These are phyloP conservation scores for Lacerta bilineata DNA, from an alignment of 2,797 vertebrate genomes.

Conservation along the genomic window DNA sequence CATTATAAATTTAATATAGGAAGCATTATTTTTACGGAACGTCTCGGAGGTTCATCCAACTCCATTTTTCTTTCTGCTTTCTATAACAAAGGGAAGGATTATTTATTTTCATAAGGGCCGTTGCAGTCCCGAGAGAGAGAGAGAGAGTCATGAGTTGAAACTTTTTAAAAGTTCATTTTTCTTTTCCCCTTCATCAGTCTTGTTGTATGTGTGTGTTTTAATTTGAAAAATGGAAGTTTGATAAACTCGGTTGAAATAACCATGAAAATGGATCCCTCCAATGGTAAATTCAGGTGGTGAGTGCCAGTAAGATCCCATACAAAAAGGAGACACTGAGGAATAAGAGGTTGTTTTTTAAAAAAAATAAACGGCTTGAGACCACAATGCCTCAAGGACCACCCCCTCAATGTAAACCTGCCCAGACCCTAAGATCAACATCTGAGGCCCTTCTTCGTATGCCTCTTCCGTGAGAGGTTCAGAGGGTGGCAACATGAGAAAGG, in stretches of 20 bases:
- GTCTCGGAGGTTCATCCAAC: not conserved
- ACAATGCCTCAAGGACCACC: too few species aligned
- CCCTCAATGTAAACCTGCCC: too few species aligned
- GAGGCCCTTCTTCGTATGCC: too few species aligned
- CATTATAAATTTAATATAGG: slow-evolving; percentile 31
- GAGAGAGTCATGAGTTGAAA: too few species aligned
- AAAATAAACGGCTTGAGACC: rapidly evolving
- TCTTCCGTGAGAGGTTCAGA: too few species aligned
- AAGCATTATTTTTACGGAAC: slow-evolving; percentile 28
- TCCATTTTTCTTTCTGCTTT: slow-evolving; percentile 20
- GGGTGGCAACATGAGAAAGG: too few species aligned
- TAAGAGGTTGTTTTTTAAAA: too few species aligned
- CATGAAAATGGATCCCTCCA: not conserved
- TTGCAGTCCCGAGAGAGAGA: not conserved
- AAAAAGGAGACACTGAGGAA: not conserved
- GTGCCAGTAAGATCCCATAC: not conserved
- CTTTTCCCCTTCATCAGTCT: not conserved
- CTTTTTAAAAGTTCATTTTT: too few species aligned
- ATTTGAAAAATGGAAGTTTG: not conserved
- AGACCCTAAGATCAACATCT: too few species aligned
- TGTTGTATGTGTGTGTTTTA: not conserved
- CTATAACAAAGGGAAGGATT: slow-evolving; percentile 27
- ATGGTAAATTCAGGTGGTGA: not conserved
- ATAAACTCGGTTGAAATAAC: not conserved
- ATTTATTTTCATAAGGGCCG: slow-evolving; percentile 22